Base-by-base conservation (phyloP, 2,113 vertebrate genomes). In the Phalacrocorax pelagicus region DNA sequence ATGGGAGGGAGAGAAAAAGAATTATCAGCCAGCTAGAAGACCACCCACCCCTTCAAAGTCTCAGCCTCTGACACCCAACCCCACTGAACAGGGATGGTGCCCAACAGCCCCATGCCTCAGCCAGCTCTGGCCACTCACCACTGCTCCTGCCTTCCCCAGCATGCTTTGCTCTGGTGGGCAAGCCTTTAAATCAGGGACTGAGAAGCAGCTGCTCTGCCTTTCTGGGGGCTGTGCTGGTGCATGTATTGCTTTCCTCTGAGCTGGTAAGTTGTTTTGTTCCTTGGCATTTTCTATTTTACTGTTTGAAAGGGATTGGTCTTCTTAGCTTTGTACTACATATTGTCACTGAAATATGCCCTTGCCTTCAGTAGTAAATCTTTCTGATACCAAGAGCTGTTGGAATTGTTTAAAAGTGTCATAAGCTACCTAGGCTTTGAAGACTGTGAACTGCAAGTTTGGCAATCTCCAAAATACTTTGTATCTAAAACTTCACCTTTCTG, bases 201-300 rank as follows among this genome's bases (percentile, higher is more conserved):
- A 15, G 21, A 11, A 22, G 22, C 78, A 73, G 90, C 81, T 71
- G n/a, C 29, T 58, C 27, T 36, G 6, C 13, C 18, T 21, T 34
- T 4, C 5, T 0, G 1, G 7, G 59, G 2, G 49, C 55, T 36
- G 36, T 4, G 11, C 2, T 24, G 58, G 1, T 15, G 21, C 3
- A 0, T 9, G 27, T 9, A 29, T 2, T 30, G 18, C 22, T 61
- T 7, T 55, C 57, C 52, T 36, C n/a, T 4, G 10, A 54, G 38
- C 72, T 27, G 77, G 57, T 65, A 58, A 24, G 65, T 58, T 40
- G 3, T 23, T 55, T 26, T 70, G 12, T 20, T 72, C 21, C 66
- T 72, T 10, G 11, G 27, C 29, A 7, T 67, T 52, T 38, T 16
- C 11, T 63, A 1, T 32, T 46, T 34, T 47, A 22, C 26, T 63